Conservation (phyloP, 2,888 invertebrate species). For the Phlogophora meticulosa region DNA sequence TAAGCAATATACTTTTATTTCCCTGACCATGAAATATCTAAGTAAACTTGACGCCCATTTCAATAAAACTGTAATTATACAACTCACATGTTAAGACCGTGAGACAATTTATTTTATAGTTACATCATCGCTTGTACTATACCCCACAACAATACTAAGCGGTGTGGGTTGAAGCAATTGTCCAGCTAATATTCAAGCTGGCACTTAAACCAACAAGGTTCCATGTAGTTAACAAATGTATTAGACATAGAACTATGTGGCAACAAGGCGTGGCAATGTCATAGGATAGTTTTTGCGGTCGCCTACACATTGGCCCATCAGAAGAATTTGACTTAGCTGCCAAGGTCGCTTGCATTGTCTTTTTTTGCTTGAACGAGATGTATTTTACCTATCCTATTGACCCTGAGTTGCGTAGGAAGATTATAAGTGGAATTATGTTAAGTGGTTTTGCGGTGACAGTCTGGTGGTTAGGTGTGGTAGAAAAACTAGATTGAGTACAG, state of each 20-base stretch:
- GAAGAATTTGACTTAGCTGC: constrained; percentile 89
- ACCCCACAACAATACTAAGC: constrained; percentile 69
- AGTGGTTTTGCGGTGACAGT: constrained; percentile 58
- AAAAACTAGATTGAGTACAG: constrained; percentile 34
- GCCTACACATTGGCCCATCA: constrained; percentile 86
- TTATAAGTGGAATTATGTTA: constrained; percentile 67
- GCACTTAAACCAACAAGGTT: constrained; percentile 78
- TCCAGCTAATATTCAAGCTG: constrained; percentile 84
- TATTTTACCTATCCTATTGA: constrained; percentile 77
- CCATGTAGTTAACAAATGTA: constrained; percentile 64
- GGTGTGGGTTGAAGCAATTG: constrained; percentile 89
- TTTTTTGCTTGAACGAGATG: constrained; percentile 79
- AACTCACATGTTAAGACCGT: constrained; percentile 60
- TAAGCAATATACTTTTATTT: constrained; percentile 45
- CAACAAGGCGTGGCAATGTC: constrained; percentile 81
- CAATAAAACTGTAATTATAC: constrained; percentile 64
- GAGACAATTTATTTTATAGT: constrained; percentile 67
- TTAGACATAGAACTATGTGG: constrained; percentile 78
- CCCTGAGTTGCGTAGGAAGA: constrained; percentile 73
- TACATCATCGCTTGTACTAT: constrained; percentile 68
- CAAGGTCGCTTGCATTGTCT: constrained; percentile 89
- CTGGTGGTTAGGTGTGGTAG: constrained; percentile 37
- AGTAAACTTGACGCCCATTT: constrained; percentile 62
- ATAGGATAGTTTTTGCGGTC: constrained; percentile 90
- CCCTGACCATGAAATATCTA: constrained; percentile 59